Evolutionary conservation across 2,888 invertebrate genomes (phyloP).

Genomic region (Beris chalybata): DNA sequence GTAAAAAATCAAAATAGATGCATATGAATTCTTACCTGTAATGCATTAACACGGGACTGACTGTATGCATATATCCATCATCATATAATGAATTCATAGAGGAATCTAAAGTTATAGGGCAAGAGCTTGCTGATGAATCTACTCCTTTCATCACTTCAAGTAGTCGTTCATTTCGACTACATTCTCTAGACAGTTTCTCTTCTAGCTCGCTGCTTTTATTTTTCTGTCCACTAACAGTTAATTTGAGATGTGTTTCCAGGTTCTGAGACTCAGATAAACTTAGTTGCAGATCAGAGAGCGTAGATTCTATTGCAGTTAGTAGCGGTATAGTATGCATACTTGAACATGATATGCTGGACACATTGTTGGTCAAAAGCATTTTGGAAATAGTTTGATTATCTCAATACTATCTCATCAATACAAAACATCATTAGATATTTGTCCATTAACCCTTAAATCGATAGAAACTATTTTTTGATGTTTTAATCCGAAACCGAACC

Average conservation of each 20-base stretch:
- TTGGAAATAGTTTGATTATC: too few species aligned
- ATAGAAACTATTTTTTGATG: too few species aligned
- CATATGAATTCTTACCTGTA: conserved; percentile 30
- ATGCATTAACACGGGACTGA: conserved; percentile 36
- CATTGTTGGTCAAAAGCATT: conserved; percentile 9
- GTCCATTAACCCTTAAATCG: too few species aligned
- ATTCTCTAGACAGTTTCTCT: conserved; percentile 45
- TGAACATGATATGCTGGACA: neutral
- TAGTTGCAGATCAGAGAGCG: conserved; percentile 29
- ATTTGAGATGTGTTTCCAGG: conserved; percentile 17
- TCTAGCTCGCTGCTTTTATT: conserved; percentile 26
- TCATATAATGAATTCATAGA: conserved; percentile 13
- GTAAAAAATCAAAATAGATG: neutral
- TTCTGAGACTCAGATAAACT: conserved; percentile 16
- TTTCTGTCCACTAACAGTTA: conserved; percentile 18
- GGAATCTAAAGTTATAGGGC: conserved; percentile 14
- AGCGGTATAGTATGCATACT: conserved; percentile 1
- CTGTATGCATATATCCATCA: conserved; percentile 11
- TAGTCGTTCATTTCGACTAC: conserved; percentile 48
- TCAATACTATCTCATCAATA: too few species aligned
- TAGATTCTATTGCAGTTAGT: conserved; percentile 30
- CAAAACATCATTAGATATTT: too few species aligned
- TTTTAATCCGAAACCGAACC: too few species aligned
- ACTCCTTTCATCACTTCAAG: conserved; percentile 47
- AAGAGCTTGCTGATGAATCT: conserved; percentile 41